These are phyloP conservation scores for Monarcha castaneiventris DNA, from an alignment of 2,113 vertebrate genomes.

Conservation along the genomic window DNA sequence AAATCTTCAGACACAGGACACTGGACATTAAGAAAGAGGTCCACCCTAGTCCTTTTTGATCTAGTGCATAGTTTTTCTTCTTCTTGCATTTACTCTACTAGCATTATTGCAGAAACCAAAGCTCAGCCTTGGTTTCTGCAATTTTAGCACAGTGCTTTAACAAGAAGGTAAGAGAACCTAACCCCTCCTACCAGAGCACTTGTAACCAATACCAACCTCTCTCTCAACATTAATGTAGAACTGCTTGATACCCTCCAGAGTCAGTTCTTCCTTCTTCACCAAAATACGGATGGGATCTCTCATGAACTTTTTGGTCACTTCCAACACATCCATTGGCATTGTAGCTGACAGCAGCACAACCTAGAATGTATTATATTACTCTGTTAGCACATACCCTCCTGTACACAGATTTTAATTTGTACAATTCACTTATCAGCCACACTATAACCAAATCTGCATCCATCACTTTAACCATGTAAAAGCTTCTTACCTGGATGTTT, in stretches of 20 bases:
- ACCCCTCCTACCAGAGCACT: neutral
- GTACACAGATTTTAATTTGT: neutral
- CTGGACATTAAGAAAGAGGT: conserved; percentile 86
- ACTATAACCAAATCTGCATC: neutral
- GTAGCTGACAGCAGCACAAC: conserved; percentile 97
- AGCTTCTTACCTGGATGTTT: conserved; percentile 88
- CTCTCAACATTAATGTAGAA: conserved; percentile 99
- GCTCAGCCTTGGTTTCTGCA: conserved; percentile 45
- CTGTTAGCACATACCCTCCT: accelerated
- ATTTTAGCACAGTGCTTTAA: conserved; percentile 82
- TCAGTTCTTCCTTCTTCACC: conserved; percentile 98
- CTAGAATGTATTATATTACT: conserved; percentile 34
- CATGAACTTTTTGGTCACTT: conserved; percentile 99
- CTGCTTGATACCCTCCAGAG: conserved; percentile 98
- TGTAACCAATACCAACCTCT: conserved; percentile 78
- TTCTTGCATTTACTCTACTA: conserved; percentile 79
- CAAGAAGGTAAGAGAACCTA: conserved; percentile 67
- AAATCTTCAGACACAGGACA: conserved; percentile 76
- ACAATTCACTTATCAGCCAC: neutral
- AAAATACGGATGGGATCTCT: conserved; percentile 94
- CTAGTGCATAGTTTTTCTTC: conserved; percentile 71
- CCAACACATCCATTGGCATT: conserved; percentile 97
- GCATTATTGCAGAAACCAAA: conserved; percentile 76
- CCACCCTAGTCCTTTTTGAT: conserved; percentile 72
- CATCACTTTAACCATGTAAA: accelerated